Evolutionary conservation across 2,113 vertebrate genomes (phyloP).

Genomic region (Eulemur macaco): DNA sequence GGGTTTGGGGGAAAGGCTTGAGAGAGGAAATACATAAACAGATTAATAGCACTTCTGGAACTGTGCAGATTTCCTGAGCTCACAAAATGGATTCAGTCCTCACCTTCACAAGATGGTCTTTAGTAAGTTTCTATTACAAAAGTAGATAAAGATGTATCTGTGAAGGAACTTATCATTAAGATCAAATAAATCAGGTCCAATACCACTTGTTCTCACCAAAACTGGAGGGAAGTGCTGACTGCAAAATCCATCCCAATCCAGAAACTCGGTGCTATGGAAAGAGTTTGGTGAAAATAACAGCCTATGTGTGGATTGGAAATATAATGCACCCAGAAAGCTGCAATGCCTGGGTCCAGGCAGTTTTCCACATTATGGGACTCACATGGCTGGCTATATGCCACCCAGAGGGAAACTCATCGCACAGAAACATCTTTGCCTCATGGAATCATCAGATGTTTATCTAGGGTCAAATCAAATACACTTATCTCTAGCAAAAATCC

Average conservation of each 20-base stretch:
- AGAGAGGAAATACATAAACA: neutral
- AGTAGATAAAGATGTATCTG: neutral
- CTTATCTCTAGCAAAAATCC: neutral
- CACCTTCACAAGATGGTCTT: neutral
- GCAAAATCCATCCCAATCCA: neutral
- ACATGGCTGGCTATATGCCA: neutral
- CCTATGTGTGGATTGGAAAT: neutral
- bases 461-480: neutral
- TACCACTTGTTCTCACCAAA: neutral
- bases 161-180: neutral
- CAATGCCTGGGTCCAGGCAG: neutral
- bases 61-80: neutral
- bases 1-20: neutral
- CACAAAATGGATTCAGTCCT: neutral
- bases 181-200: neutral
- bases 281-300: neutral
- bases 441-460: neutral
- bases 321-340: neutral
- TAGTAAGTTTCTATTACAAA: neutral
- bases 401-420: neutral
- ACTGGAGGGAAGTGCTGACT: neutral
- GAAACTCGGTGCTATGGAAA: neutral
- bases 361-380: neutral
- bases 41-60: neutral
- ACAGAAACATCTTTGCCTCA: neutral